phyloP scores from a whole-genome alignment of 2,113 vertebrate genomes.

The Lipophrys pholis region DNA sequence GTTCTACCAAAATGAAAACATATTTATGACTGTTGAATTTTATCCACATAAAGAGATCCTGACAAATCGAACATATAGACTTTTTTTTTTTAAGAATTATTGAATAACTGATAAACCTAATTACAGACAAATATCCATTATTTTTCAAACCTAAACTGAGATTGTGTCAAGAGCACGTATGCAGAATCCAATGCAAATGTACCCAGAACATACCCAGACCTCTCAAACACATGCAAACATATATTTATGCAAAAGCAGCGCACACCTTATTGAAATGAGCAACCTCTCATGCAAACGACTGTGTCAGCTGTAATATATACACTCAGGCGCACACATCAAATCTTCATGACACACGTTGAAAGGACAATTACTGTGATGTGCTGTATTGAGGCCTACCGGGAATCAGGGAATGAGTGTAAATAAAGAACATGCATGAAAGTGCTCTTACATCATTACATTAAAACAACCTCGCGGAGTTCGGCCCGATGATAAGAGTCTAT shows the following conservation, averaged over 20 bases:
- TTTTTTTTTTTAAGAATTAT: too few species aligned
- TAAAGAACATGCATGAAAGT: slow-evolving; percentile 13
- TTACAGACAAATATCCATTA: too few species aligned
- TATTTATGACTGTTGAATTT: too few species aligned
- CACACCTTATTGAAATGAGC: slow-evolving; percentile 5
- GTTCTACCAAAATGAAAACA: too few species aligned
- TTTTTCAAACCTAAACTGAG: too few species aligned
- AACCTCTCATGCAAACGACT: slow-evolving; percentile 29
- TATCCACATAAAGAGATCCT: too few species aligned
- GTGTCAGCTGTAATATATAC: slow-evolving; percentile 3
- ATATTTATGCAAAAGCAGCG: slow-evolving; percentile 9
- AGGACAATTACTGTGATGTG: slow-evolving; percentile 43
- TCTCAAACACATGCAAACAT: neutral
- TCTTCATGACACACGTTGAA: slow-evolving; percentile 30
- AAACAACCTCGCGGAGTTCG: neutral
- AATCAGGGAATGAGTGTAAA: slow-evolving; percentile 18
- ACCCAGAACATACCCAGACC: neutral
- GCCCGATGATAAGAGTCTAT: slow-evolving; percentile 1
- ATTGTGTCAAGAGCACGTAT: too few species aligned
- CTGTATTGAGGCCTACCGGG: slow-evolving; percentile 47
- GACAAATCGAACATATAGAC: too few species aligned
- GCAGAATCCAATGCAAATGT: slow-evolving; percentile 21
- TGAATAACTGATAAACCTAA: too few species aligned
- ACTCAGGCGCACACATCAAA: neutral
- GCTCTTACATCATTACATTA: slow-evolving; percentile 19